Conservation (phyloP, 2,113 vertebrate species). For the Bettongia penicillata region DNA sequence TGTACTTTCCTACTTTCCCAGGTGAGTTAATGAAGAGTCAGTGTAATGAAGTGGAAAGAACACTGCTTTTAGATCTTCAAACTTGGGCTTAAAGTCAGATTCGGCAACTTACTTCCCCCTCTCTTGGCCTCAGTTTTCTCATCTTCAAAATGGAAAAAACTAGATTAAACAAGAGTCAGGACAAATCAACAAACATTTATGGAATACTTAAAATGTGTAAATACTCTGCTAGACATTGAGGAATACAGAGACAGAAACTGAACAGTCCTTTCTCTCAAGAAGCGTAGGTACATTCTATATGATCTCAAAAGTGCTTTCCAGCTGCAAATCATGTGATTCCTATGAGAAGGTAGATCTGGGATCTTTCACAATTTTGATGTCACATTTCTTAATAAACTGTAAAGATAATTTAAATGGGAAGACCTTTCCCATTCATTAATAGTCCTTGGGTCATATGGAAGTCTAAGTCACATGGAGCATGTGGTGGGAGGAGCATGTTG, state of each 20-base stretch:
- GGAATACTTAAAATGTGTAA: neutral
- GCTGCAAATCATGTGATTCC: neutral
- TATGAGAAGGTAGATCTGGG: neutral
- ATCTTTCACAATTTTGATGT: neutral
- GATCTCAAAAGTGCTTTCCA: neutral
- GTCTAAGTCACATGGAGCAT: too few relatives aligned
- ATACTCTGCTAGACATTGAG: neutral
- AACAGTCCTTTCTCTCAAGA: neutral
- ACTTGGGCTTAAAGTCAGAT: neutral
- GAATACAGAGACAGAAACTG: neutral
- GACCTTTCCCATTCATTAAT: too few relatives aligned
- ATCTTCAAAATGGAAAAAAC: neutral
- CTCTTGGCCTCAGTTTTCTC: neutral
- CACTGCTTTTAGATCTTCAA: neutral
- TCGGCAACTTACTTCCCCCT: neutral
- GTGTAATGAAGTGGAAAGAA: neutral
- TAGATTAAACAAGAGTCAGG: neutral
- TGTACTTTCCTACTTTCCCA: neutral
- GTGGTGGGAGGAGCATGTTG: too few relatives aligned
- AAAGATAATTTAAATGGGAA: too few relatives aligned
- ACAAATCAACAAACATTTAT: neutral
- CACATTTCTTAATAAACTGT: too few relatives aligned
- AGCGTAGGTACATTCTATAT: neutral
- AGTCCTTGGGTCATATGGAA: too few relatives aligned
- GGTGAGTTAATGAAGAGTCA: neutral